Evolutionary conservation across 2,888 invertebrate species (phyloP), one percentile per base, ranked within the genome.

Genomic region (Anthrax anthrax): DNA sequence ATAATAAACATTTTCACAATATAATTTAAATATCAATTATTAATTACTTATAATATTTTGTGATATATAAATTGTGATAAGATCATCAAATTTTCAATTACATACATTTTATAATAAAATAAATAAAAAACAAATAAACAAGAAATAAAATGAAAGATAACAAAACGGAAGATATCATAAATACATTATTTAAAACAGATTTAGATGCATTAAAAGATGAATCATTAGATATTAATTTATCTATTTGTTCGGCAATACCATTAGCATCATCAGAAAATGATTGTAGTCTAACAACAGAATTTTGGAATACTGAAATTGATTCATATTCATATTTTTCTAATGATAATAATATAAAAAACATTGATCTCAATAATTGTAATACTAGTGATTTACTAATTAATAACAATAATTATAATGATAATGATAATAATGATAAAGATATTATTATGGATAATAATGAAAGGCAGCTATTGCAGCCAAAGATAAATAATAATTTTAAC

Each of bases 191-290:
- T 46, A 62, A 64, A 42, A 61, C 63, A 48, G 65, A 64, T 43
- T 64, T 64, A 39, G 66, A 67, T 52, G 64, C 63, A 43, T 64
- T 64, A 39, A 67, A 67, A 52, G 64, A 63, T 46, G 66, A 66
- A 49, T 66, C 66, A 39, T 52, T 66, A 49, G 66, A 66, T 52
- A 66, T 66, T 47, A 53, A 66, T 58, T 43, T 56, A 32, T 67
- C 66, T 38, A 66, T 66, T 23, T 67, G 66, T 48, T 66, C 67
- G 19, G 64, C 67, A 3, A 67, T 66, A 41, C 60, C 65, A 1
- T 56, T 62, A 1, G 53, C 29, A 32, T 32, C 12, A 32, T 12
- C 29, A 12, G 29, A 32, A 32, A 29, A 29, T 29, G 29, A 32
- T 32, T 32, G 12, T 32, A 29, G 10, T 32, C 16, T 39, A 39